Evolutionary conservation across 2,113 vertebrate genomes (phyloP).

Genomic region (Pygoscelis adeliae): DNA sequence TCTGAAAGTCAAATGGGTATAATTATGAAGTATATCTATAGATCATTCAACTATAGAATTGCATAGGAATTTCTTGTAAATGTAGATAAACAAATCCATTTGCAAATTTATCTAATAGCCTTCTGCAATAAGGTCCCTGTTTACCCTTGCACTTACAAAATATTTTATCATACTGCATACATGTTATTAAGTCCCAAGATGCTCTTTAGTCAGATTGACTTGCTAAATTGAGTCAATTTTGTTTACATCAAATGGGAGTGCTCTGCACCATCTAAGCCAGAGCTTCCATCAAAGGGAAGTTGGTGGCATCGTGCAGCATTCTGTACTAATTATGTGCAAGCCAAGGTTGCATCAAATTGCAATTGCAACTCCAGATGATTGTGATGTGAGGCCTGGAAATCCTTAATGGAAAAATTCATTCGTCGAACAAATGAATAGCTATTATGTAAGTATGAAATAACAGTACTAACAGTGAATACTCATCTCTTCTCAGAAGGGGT

Average conservation of each 20-base stretch:
- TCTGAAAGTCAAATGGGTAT: neutral
- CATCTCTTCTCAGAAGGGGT: neutral
- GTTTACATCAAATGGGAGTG: neutral
- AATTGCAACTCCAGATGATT: neutral
- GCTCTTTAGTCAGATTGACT: slow-evolving; percentile 13
- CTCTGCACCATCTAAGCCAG: neutral
- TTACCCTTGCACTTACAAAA: slow-evolving; percentile 6
- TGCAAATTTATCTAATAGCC: slow-evolving; percentile 11
- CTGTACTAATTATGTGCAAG: neutral
- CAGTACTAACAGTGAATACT: neutral
- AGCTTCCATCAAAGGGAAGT: neutral
- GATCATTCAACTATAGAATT: neutral
- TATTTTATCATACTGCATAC: neutral
- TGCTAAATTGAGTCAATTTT: slow-evolving; percentile 14
- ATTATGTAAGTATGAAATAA: slow-evolving; percentile 8
- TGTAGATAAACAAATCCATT: slow-evolving; percentile 15
- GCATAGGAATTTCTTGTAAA: neutral
- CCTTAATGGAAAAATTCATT: slow-evolving; percentile 14
- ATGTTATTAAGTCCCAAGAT: neutral
- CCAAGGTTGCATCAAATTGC: neutral
- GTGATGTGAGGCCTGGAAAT: neutral
- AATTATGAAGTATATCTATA: neutral
- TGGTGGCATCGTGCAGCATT: neutral
- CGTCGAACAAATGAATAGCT: neutral
- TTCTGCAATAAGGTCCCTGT: slow-evolving; percentile 8